Percentiles rank a stretch among this genome's conserved stretches.
Conservation (phyloP, 2,888 invertebrate genomes). For the Dermolepida albohirtum region DNA sequence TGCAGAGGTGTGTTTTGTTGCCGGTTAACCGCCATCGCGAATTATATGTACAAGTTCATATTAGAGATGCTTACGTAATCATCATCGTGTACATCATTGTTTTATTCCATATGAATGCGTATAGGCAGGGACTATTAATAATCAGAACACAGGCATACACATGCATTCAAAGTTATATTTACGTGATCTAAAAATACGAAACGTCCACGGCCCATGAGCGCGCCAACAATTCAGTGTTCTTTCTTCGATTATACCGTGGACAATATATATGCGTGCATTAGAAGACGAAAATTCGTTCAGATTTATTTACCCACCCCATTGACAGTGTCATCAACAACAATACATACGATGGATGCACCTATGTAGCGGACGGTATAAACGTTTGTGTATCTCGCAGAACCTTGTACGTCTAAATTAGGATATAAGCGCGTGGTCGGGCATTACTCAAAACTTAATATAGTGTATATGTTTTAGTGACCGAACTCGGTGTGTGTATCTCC, state of each 20-base stretch:
- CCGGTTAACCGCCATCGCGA: constrained; percentile 15
- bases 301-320: constrained; percentile 20
- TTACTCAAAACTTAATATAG: constrained; percentile 54
- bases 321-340: no score
- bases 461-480: constrained; percentile 37
- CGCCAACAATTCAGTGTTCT: constrained; percentile 41
- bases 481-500: constrained; percentile 15
- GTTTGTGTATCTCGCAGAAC: constrained; percentile 47
- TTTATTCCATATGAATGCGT: constrained; percentile 41
- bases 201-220: constrained; percentile 35
- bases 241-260: constrained; percentile 32
- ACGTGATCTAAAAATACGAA: constrained; percentile 44
- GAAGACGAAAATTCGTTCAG: constrained; percentile 6
- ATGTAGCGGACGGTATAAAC: constrained; percentile 28
- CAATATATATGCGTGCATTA: constrained; percentile 18
- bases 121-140: constrained; percentile 41
- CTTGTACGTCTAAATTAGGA: constrained; percentile 60
- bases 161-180: constrained; percentile 45
- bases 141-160: constrained; percentile 36
- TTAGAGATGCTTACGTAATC: constrained; percentile 42
- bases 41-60: constrained; percentile 25
- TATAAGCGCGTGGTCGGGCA: constrained; percentile 59
- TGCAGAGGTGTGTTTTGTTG: constrained; percentile 34
- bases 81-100: constrained; percentile 41
- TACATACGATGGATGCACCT: constrained; percentile 30